A percentile compares a stretch with the other conserved stretches of the same genome.
Evolutionary conservation across 2,113 vertebrate species (phyloP).

Genomic region (Proterorhinus semilunaris): DNA sequence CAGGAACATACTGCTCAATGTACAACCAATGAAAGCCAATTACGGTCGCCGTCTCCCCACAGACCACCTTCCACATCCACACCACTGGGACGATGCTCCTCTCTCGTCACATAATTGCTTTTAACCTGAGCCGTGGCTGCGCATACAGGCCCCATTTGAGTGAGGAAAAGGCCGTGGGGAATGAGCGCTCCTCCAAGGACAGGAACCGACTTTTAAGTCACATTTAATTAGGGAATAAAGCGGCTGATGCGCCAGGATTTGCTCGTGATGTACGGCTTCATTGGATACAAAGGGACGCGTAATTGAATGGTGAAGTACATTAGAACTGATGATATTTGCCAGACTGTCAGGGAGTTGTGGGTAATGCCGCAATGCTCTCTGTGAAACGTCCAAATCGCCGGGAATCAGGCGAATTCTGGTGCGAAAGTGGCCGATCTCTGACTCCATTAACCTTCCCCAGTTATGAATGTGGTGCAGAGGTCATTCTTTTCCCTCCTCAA

Average conservation of each 20-base stretch:
- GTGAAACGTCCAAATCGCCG: too few relatives aligned
- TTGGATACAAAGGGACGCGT: background rate
- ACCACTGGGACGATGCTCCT: background rate
- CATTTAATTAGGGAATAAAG: background rate
- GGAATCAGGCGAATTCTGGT: too few relatives aligned
- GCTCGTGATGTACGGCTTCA: background rate
- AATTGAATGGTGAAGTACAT: background rate
- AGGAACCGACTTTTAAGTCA: background rate
- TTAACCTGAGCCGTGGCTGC: background rate
- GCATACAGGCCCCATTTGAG: background rate
- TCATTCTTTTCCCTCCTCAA: too few relatives aligned
- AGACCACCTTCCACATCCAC: background rate
- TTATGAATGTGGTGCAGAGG: too few relatives aligned
- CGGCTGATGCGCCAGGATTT: background rate
- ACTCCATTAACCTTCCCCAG: too few relatives aligned
- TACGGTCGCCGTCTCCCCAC: background rate
- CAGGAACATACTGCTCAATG: background rate
- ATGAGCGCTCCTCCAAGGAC: background rate
- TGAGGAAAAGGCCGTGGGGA: background rate
- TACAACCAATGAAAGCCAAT: slow-evolving; percentile 1
- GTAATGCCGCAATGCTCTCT: background rate
- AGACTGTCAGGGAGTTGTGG: background rate
- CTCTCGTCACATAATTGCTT: background rate
- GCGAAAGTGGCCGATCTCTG: too few relatives aligned
- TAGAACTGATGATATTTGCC: background rate